These are phyloP conservation scores for Oegoconia quadripuncta DNA, from an alignment of 2,888 invertebrate genomes.

Conservation along the genomic window DNA sequence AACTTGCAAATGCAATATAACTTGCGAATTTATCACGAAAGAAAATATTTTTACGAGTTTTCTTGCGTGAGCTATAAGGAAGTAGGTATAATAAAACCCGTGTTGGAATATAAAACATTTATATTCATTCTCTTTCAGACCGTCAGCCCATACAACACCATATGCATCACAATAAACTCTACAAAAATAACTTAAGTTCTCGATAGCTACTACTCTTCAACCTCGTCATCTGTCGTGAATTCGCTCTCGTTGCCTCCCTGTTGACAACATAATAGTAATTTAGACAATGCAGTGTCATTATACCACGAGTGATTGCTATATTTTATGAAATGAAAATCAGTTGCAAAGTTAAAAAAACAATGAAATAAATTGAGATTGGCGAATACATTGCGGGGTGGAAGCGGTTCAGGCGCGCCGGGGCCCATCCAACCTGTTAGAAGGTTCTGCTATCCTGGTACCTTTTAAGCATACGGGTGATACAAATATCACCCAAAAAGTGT, in stretches of 20 bases:
- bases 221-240: conserved; percentile 82
- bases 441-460: too few relatives aligned
- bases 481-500: too few relatives aligned
- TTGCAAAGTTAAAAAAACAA: too few relatives aligned
- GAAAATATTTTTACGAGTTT: neutral
- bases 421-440: too few relatives aligned
- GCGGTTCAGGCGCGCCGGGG: too few relatives aligned
- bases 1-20: too few relatives aligned
- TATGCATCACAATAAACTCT: conserved; percentile 66
- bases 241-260: conserved; percentile 81
- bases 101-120: conserved; percentile 66
- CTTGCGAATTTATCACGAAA: too few relatives aligned
- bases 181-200: conserved; percentile 73
- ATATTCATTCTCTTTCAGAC: conserved; percentile 65
- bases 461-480: too few relatives aligned
- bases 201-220: conserved; percentile 72
- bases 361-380: too few relatives aligned
- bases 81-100: conserved; percentile 30
- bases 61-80: neutral
- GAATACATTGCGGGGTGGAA: too few relatives aligned
- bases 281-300: neutral
- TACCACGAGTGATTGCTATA: neutral
- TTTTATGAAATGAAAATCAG: too few relatives aligned
- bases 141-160: conserved; percentile 57
- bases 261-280: conserved; percentile 24